Base-by-base conservation (phyloP, 1,140 invertebrate species). In the Rhopalosiphum padi region DNA sequence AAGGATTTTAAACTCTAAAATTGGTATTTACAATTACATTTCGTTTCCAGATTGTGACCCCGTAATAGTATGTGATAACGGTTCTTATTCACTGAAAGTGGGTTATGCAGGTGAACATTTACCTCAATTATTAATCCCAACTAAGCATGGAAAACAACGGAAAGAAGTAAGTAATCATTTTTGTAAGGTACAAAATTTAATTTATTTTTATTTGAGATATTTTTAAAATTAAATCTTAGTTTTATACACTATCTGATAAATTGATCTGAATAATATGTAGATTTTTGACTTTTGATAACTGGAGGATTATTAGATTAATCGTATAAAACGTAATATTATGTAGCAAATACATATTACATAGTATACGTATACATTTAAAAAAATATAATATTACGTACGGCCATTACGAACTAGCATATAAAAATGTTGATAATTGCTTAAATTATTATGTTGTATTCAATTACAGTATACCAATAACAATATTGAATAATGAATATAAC, bases 1-100 rank as follows among this genome's bases (percentile, higher is more conserved):
- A 60, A 23, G 46, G 0, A 9, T 46, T 46, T 9, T 46, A 46
- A 46, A 46, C 46, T 46, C 46, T 9, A 55, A 55, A 23, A 55
- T 55, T 55, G 23, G 23, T 55, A 55, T 23, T 23, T 55, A 55
- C 22, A 23, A 23, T 23, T 8, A 7, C 23, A 55, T 60, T 60
- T 60, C 23, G 0, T 60, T 60, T 60, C 25, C n/a, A 60, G 55
- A 2, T 5, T 8, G 11, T 60, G 11, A 9, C 41, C 0, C 83
- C 23, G 25, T 46, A n/a, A 46, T 91, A 9, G 43, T 91, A 22
- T 83, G 68, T 35, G 90, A 91, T 51, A 91, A 91, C 11, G 90
- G 90, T 7, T n/a, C 68, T 21, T 48, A 25, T 51, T 22, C 68
- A 1, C 11, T 91, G 43, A 91, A 91, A 91, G 68, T 35, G n/a